Percentiles rank a stretch among this genome's conserved stretches.
Evolutionary conservation across 2,797 vertebrate species (phyloP).

Genomic region (Pantherophis alleghaniensis): DNA sequence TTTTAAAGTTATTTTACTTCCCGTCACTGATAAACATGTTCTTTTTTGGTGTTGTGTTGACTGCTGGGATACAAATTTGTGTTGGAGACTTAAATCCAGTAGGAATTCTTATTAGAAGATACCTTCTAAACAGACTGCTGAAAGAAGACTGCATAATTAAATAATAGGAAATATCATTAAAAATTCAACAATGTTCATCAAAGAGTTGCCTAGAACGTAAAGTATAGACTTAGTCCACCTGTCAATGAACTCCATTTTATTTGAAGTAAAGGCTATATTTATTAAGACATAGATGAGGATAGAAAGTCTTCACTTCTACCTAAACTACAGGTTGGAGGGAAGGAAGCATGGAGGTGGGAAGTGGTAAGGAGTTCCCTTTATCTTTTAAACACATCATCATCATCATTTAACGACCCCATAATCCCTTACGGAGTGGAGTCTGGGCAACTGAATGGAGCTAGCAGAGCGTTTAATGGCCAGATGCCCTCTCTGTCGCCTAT

Average conservation of each 20-base stretch:
- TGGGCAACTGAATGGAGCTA: too few species aligned
- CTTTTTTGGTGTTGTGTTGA: too few species aligned
- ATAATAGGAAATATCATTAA: background rate
- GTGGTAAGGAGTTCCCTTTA: background rate
- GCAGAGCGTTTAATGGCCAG: too few species aligned
- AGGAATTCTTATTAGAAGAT: background rate
- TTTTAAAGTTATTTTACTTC: too few species aligned
- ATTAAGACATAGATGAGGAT: background rate
- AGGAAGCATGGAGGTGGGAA: background rate
- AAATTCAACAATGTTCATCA: background rate
- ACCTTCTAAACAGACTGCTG: background rate
- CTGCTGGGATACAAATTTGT: background rate
- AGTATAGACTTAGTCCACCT: background rate
- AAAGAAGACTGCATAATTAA: background rate
- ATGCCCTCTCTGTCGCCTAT: too few species aligned
- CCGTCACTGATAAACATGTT: too few species aligned
- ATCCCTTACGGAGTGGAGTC: too few species aligned
- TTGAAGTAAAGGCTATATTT: background rate
- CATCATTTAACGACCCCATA: too few species aligned
- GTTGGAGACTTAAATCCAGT: background rate
- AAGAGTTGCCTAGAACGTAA: background rate
- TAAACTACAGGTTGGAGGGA: background rate
- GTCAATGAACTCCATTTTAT: background rate
- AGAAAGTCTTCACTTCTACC: background rate
- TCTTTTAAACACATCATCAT: background rate